Percentiles rank a stretch among this genome's conserved stretches.
Conservation (phyloP, 2,113 vertebrate genomes). For the Silurus asotus region DNA sequence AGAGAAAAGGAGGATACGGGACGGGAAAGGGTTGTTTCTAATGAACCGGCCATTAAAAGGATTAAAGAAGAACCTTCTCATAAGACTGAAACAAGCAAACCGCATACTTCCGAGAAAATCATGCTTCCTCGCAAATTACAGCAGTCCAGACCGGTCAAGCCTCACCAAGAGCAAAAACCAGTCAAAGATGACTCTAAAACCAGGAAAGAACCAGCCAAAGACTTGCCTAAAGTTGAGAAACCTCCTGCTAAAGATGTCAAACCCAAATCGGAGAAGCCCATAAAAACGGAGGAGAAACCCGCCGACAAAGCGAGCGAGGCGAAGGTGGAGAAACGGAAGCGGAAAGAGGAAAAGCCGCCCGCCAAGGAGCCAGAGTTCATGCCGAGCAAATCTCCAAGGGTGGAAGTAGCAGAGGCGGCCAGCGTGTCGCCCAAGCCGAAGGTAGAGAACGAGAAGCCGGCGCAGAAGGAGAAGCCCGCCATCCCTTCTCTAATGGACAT, state of each 20-base stretch:
- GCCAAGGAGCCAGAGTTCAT: slow-evolving; percentile 73
- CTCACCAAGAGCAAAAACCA: slow-evolving; percentile 74
- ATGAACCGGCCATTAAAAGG: slow-evolving; percentile 75
- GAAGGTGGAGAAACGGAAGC: slow-evolving; percentile 81
- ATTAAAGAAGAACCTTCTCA: slow-evolving; percentile 76
- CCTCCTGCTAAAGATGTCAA: slow-evolving; percentile 76
- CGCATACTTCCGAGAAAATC: slow-evolving; percentile 69
- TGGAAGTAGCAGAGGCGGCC: slow-evolving; percentile 65
- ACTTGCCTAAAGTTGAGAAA: slow-evolving; percentile 71
- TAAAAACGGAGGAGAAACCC: slow-evolving; percentile 67
- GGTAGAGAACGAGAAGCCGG: slow-evolving; percentile 42
- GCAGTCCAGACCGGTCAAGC: slow-evolving; percentile 71
- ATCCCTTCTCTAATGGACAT: slow-evolving; percentile 56
- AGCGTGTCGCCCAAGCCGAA: slow-evolving; percentile 67
- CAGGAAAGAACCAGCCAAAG: slow-evolving; percentile 77
- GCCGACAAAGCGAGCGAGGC: slow-evolving; percentile 66
- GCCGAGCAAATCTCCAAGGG: slow-evolving; percentile 67
- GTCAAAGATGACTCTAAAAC: slow-evolving; percentile 75
- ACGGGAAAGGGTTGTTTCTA: slow-evolving; percentile 71
- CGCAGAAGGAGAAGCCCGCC: slow-evolving; percentile 50
- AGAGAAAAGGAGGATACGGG: slow-evolving; percentile 75
- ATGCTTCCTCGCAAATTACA: slow-evolving; percentile 75
- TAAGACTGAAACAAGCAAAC: slow-evolving; percentile 72
- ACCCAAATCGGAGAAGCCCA: slow-evolving; percentile 71
- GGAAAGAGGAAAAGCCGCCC: slow-evolving; percentile 77